These are phyloP conservation scores for Drosophila neocordata DNA, from an alignment of 1,140 invertebrate genomes.

Conservation along the genomic window DNA sequence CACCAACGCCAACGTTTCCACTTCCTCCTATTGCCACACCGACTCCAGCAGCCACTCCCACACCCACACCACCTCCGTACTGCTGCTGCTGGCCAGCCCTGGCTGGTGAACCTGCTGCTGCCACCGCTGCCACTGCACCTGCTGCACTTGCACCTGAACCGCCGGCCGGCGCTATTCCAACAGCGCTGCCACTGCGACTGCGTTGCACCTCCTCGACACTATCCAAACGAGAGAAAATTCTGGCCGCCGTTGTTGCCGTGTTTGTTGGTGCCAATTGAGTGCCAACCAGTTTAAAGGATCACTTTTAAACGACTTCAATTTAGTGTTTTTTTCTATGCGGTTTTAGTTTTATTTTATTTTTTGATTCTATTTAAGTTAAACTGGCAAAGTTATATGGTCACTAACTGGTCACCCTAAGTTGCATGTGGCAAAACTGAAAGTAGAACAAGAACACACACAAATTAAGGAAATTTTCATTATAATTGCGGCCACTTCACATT, in stretches of 20 bases:
- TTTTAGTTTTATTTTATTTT: too few relatives aligned
- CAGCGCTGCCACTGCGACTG: slow-evolving; percentile 79
- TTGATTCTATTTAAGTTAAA: neutral
- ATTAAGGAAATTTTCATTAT: slow-evolving; percentile 43
- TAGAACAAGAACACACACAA: slow-evolving; percentile 7
- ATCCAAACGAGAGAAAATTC: slow-evolving; percentile 82
- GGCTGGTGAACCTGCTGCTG: slow-evolving; percentile 72
- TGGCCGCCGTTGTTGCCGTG: slow-evolving; percentile 82
- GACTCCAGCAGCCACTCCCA: slow-evolving; percentile 30
- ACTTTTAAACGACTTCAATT: neutral
- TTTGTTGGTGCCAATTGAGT: slow-evolving; percentile 43
- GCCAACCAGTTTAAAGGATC: slow-evolving; percentile 36
- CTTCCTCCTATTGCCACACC: slow-evolving; percentile 33
- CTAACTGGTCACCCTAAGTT: neutral
- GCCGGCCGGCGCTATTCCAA: slow-evolving; percentile 65
- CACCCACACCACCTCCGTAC: slow-evolving; percentile 40
- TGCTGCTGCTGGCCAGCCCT: slow-evolving; percentile 63
- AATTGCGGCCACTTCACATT: slow-evolving; percentile 71
- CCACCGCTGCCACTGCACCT: slow-evolving; percentile 51
- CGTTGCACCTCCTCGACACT: slow-evolving; percentile 80
- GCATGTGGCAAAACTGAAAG: neutral
- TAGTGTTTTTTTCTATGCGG: neutral
- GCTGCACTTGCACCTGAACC: slow-evolving; percentile 50
- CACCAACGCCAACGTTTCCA: slow-evolving; percentile 34
- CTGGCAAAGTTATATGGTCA: neutral